Evolutionary conservation across 2,797 vertebrate genomes (phyloP), one percentile per base, ranked within the genome.

Genomic region (Balearica regulorum): DNA sequence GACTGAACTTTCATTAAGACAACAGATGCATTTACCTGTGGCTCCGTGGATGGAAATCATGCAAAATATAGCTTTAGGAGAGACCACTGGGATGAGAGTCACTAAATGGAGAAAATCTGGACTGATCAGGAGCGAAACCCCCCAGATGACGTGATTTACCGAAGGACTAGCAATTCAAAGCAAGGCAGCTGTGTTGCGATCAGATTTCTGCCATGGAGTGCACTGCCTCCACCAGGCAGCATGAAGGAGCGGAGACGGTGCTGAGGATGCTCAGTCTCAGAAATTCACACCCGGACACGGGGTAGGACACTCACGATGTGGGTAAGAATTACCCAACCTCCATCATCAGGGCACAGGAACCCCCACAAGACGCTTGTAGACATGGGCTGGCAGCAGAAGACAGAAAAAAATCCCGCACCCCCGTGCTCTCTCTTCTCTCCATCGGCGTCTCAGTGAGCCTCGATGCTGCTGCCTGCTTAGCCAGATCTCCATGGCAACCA

Each of bases 401-500:
- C 0, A 15, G 13, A 24, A 31, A 35, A 10, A 9, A 44, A 31
- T 10, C 83, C 83, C 19, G 39, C 49, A 16, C 25, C 13, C 6
- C 26, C 7, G 3, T 19, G 57, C 54, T 33, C 58, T 33, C 66
- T 14, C 21, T 39, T 48, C 64, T 44, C 75, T n/a, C 46, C 46
- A 2, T 25, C 43, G 0, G 48, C 11, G 39, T 21, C 85, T 89
- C 46, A 1, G 37, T 5, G 22, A 89, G 46, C 90, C 68, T 9
- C 5, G 8, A 16, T 22, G 44, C 68, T 41, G 85, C 65, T 24
- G 61, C 65, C 64, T 49, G 81, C 84, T 79, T 16, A 68, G 5
- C 72, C 87, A 14, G 24, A 6, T 96, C 84, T 60, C 94, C 94
- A 91, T 93, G 93, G 93, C 85, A 89, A 96, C 96, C 21, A 0